A percentile compares a stretch with the other conserved stretches of the same genome.
Evolutionary conservation across 2,113 vertebrate species (phyloP).

Genomic region (Gadus macrocephalus): DNA sequence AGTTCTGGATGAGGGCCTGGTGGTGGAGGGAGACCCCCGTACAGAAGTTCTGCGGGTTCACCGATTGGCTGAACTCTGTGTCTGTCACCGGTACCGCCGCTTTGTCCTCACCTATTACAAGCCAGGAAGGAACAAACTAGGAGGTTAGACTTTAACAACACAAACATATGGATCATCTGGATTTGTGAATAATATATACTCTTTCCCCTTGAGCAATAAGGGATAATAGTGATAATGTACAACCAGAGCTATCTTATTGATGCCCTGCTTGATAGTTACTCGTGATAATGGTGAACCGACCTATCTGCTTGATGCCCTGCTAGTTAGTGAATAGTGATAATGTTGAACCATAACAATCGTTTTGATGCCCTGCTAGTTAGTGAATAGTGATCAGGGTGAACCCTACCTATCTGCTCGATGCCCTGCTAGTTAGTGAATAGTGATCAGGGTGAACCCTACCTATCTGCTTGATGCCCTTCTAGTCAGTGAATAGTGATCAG

Average conservation of each 20-base stretch:
- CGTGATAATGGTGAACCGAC: too few species aligned
- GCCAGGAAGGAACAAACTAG: background rate
- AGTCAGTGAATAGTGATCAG: too few species aligned
- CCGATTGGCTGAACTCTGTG: constrained; percentile 94
- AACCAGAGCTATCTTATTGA: too few species aligned
- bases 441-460: constrained; percentile 64
- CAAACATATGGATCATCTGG: too few species aligned
- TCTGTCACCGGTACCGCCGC: constrained; percentile 92
- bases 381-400: too few species aligned
- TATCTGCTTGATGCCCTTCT: constrained; percentile 92
- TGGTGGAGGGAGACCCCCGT: constrained; percentile 94
- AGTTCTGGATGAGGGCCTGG: constrained; percentile 94
- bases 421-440: constrained; percentile 8
- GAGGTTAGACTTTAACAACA: background rate
- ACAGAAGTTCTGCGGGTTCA: constrained; percentile 97
- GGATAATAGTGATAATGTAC: too few species aligned
- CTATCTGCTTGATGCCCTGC: too few species aligned
- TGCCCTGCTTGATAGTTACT: too few species aligned
- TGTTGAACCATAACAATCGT: too few species aligned
- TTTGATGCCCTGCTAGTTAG: too few species aligned
- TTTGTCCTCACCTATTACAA: constrained; percentile 88
- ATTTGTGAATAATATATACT: too few species aligned
- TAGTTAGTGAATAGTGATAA: too few species aligned
- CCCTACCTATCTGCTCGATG: background rate
- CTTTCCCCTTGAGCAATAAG: background rate